A percentile compares a stretch with the other conserved stretches of the same genome.
These are phyloP conservation scores for Stictonetta naevosa DNA, from an alignment of 2,113 vertebrate species.

Conservation along the genomic window DNA sequence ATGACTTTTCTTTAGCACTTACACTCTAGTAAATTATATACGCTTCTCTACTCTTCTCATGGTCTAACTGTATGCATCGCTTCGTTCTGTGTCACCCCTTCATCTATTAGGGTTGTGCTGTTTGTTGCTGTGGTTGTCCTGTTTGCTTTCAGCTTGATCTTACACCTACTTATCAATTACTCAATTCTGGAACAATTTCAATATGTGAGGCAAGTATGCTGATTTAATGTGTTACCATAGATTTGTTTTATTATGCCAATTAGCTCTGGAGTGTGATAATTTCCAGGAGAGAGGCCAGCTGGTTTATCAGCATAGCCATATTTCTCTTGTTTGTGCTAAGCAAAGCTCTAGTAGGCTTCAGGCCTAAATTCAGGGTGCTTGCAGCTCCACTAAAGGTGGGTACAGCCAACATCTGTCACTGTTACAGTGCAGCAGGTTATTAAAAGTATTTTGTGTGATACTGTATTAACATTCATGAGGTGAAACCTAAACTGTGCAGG, in stretches of 20 bases:
- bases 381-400: not conserved
- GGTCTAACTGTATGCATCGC: not conserved
- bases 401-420: not conserved
- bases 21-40: not conserved
- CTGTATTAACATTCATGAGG: not conserved
- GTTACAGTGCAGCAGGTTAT: not conserved
- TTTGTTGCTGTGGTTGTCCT: not conserved
- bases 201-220: not conserved
- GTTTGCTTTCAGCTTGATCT: not conserved
- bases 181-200: not conserved
- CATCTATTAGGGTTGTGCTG: not conserved
- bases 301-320: not conserved
- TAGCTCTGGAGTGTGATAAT: not conserved
- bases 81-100: not conserved
- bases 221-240: not conserved
- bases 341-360: not conserved
- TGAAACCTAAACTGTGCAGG: not conserved
- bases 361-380: not conserved
- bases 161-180: conserved; percentile 7
- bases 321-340: not conserved
- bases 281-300: not conserved
- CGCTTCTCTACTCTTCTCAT: not conserved
- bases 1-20: not conserved
- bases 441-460: not conserved
- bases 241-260: not conserved